Conservation (phyloP, 2,888 invertebrate genomes). For the Yponomeuta sedellus region DNA sequence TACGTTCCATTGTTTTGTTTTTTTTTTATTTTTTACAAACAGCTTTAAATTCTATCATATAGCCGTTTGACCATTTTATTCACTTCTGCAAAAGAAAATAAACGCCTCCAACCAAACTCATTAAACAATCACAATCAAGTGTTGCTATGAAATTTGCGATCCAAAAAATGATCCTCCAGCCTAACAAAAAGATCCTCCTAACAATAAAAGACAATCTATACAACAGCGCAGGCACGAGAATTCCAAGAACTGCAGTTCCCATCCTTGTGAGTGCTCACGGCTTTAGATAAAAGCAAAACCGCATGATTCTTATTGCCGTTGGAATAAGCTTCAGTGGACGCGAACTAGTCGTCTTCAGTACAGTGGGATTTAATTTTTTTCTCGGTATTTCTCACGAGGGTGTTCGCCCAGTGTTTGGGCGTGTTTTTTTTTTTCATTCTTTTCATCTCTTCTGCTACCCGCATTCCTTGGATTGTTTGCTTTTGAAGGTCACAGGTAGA, state of each 20-base stretch:
- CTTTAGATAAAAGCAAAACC: not conserved
- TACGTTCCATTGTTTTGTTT: no score
- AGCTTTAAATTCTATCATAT: no score
- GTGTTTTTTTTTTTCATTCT: constrained; percentile 41
- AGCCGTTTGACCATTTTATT: not conserved
- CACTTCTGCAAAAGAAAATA: not conserved
- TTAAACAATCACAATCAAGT: not conserved
- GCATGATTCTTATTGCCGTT: not conserved
- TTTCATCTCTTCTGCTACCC: constrained; percentile 17
- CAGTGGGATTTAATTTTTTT: constrained; percentile 50
- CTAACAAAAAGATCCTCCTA: not conserved
- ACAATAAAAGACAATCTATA: not conserved
- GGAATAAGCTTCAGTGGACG: not conserved
- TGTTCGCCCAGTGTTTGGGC: constrained; percentile 30
- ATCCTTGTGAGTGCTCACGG: constrained; percentile 31
- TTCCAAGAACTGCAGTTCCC: constrained; percentile 65
- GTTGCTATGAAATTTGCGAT: constrained; percentile 3
- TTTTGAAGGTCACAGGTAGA: constrained; percentile 58
- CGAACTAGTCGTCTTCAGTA: not conserved
- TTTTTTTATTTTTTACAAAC: no score
- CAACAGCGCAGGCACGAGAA: constrained; percentile 59
- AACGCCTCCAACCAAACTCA: not conserved
- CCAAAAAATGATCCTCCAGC: not conserved
- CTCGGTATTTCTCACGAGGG: constrained; percentile 60
- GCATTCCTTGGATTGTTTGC: constrained; percentile 66